Conservation (phyloP, 1,140 invertebrate species). For the Diorhabda carinulata region DNA sequence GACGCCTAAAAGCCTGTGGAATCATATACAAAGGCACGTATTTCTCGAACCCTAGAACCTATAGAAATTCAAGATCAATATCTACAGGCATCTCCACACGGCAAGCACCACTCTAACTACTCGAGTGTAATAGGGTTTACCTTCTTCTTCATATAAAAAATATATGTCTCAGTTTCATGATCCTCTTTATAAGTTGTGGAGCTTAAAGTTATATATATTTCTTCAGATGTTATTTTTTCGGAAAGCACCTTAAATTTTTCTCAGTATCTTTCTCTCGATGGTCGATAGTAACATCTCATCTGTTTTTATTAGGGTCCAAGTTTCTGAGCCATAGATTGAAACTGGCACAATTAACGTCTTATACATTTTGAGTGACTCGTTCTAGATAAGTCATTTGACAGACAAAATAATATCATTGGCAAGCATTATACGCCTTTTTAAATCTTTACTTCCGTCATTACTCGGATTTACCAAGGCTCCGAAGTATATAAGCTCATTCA, state of each 20-base stretch:
- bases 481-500: slow-evolving; percentile 5
- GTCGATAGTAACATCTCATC: not conserved
- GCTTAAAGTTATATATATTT: not conserved
- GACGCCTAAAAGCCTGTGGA: no score
- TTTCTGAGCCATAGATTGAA: not conserved
- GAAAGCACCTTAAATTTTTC: not conserved
- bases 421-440: not conserved
- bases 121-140: no score
- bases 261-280: not conserved
- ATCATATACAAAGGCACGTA: no score
- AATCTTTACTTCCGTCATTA: not conserved
- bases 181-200: not conserved
- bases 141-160: no score
- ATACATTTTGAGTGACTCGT: not conserved
- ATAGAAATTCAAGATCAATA: no score
- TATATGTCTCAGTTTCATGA: not conserved
- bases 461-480: not conserved
- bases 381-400: not conserved
- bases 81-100: no score
- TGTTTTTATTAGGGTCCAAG: not conserved
- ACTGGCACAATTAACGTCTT: not conserved
- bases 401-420: not conserved
- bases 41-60: no score
- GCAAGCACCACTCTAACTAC: no score
- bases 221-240: not conserved